These are phyloP conservation scores for Holothuria glaberrima DNA, from an alignment of 35 echinoderm and acorn worm genomes.

Conservation along the genomic window DNA sequence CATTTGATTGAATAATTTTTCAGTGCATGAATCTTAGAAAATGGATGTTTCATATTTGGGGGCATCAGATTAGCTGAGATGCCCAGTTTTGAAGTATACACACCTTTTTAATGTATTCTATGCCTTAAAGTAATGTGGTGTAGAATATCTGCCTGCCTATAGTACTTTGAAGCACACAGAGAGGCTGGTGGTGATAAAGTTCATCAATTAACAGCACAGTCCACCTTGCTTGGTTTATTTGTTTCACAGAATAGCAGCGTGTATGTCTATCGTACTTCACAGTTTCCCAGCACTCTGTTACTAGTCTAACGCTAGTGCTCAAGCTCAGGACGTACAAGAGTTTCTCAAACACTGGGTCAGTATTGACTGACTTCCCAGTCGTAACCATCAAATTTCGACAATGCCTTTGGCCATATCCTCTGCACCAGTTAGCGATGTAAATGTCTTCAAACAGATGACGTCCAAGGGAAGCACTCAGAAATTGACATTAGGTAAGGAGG, in stretches of 20 bases:
- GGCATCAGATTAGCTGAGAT: too few species aligned
- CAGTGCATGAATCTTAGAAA: too few species aligned
- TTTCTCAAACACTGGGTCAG: slow-evolving; percentile 12
- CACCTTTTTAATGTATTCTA: slow-evolving; percentile 1
- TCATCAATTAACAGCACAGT: not conserved
- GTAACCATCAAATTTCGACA: too few species aligned
- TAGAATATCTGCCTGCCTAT: not conserved
- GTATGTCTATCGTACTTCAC: not conserved
- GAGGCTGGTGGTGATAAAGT: not conserved
- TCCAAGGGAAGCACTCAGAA: too few species aligned
- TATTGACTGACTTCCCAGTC: too few species aligned
- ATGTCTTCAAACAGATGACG: too few species aligned
- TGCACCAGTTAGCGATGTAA: too few species aligned
- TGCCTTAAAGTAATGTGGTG: slow-evolving; percentile 16
- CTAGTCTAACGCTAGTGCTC: not conserved
- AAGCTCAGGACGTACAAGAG: not conserved
- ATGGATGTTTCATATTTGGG: too few species aligned
- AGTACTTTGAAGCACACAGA: not conserved
- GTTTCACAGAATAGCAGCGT: slow-evolving; percentile 5
- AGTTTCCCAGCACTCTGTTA: not conserved
- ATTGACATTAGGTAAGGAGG: too few species aligned
- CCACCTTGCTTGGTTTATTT: not conserved
- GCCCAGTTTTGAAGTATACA: not conserved
- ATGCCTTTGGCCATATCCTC: too few species aligned
- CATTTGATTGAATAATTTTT: too few species aligned